Conservation (phyloP, 2,113 vertebrate genomes). For the Murina feae region DNA sequence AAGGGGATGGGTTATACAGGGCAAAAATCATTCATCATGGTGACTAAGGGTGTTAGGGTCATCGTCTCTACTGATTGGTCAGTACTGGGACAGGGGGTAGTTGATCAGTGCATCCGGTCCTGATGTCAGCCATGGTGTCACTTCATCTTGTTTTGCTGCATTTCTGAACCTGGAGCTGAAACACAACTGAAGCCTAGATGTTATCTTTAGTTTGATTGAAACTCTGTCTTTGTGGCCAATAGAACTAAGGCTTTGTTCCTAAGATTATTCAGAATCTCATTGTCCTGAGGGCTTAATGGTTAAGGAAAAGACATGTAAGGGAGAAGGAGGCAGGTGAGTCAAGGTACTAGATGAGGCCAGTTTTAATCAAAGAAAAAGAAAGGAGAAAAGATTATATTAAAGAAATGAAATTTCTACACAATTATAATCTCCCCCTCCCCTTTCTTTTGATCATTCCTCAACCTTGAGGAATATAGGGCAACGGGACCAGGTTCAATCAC, state of each 20-base stretch:
- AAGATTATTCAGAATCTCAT: background rate
- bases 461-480: background rate
- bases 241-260: background rate
- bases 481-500: background rate
- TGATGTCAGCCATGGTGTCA: background rate
- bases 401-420: background rate
- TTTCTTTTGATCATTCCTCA: background rate
- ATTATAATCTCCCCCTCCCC: background rate
- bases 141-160: background rate
- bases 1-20: background rate
- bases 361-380: background rate
- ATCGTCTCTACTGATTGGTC: background rate
- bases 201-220: background rate
- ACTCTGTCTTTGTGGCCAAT: background rate
- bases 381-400: background rate
- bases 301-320: background rate
- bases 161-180: background rate
- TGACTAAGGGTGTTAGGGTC: background rate
- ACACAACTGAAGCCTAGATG: background rate
- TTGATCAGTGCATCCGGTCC: background rate
- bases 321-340: background rate
- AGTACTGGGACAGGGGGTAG: background rate
- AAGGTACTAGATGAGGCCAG: background rate
- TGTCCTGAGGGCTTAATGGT: background rate
- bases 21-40: background rate